phyloP scores from a whole-genome alignment of 2,888 invertebrate genomes.

The Cyclophora punctaria region DNA sequence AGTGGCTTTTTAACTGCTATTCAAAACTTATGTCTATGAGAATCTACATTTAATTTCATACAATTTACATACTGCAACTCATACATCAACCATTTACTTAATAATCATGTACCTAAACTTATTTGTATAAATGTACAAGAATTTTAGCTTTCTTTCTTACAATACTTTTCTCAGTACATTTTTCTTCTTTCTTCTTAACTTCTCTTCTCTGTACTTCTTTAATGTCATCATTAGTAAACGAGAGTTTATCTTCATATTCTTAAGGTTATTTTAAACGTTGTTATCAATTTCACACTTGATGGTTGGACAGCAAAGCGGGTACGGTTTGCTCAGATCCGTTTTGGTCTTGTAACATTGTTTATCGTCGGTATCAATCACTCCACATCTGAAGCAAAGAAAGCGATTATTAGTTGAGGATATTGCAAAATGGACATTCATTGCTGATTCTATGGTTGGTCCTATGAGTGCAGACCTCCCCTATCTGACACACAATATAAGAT shows the following conservation, averaged over 20 bases:
- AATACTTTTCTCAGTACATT: too few species aligned
- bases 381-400: constrained; percentile 44
- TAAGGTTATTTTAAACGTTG: constrained; percentile 15
- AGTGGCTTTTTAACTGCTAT: too few species aligned
- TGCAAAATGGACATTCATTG: neutral
- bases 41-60: too few species aligned
- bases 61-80: too few species aligned
- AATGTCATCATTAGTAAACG: constrained; percentile 19
- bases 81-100: too few species aligned
- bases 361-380: constrained; percentile 25
- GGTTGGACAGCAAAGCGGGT: constrained; percentile 46
- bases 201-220: neutral
- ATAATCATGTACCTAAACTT: too few species aligned
- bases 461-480: too few species aligned
- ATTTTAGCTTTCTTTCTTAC: too few species aligned
- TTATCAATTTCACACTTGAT: constrained; percentile 48
- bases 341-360: constrained; percentile 37
- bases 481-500: too few species aligned
- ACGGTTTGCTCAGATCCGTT: constrained; percentile 34
- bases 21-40: too few species aligned
- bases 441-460: too few species aligned
- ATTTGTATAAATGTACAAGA: too few species aligned
- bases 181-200: neutral
- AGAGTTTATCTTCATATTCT: constrained; percentile 13
- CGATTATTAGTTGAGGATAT: neutral